phyloP scores from a whole-genome alignment of 1,140 invertebrate genomes.

The Manduca sexta region DNA sequence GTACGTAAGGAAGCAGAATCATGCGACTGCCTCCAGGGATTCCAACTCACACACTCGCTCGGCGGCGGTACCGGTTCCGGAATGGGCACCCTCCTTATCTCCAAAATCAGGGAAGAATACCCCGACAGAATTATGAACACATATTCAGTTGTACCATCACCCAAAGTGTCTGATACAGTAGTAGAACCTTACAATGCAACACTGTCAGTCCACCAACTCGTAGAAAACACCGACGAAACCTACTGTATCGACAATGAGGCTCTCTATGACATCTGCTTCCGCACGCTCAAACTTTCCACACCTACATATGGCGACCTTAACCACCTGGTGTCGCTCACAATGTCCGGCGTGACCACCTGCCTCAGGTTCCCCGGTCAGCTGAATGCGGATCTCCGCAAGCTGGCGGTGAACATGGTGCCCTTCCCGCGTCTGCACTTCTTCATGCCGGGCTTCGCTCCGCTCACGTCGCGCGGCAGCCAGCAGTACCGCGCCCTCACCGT shows the following conservation, averaged over 20 bases:
- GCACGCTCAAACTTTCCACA: slow-evolving; percentile 85
- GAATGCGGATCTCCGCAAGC: slow-evolving; percentile 93
- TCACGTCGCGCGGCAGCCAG: slow-evolving; percentile 79
- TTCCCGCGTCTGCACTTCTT: slow-evolving; percentile 95
- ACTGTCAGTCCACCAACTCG: slow-evolving; percentile 84
- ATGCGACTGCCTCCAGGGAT: slow-evolving; percentile 84
- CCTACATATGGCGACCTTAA: slow-evolving; percentile 88
- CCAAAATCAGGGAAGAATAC: slow-evolving; percentile 90
- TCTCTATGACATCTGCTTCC: slow-evolving; percentile 85
- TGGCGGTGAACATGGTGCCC: slow-evolving; percentile 98
- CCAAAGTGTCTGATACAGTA: slow-evolving; percentile 86
- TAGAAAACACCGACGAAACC: slow-evolving; percentile 88
- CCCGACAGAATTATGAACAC: slow-evolving; percentile 93
- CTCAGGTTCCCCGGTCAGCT: slow-evolving; percentile 84
- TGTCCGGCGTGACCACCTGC: slow-evolving; percentile 88
- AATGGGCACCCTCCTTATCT: slow-evolving; percentile 90
- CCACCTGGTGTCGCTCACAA: slow-evolving; percentile 83
- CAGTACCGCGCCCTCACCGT: slow-evolving; percentile 87
- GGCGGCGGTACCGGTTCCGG: slow-evolving; percentile 90
- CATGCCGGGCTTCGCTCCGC: slow-evolving; percentile 95
- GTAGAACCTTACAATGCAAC: slow-evolving; percentile 86
- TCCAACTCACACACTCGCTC: slow-evolving; percentile 84
- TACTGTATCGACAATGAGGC: slow-evolving; percentile 90
- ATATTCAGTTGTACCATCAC: slow-evolving; percentile 86
- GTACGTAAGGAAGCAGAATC: slow-evolving; percentile 87